Percentiles rank a stretch among this genome's conserved stretches.
Evolutionary conservation across 2,888 invertebrate species (phyloP).

Genomic region (Heliconius aoede): DNA sequence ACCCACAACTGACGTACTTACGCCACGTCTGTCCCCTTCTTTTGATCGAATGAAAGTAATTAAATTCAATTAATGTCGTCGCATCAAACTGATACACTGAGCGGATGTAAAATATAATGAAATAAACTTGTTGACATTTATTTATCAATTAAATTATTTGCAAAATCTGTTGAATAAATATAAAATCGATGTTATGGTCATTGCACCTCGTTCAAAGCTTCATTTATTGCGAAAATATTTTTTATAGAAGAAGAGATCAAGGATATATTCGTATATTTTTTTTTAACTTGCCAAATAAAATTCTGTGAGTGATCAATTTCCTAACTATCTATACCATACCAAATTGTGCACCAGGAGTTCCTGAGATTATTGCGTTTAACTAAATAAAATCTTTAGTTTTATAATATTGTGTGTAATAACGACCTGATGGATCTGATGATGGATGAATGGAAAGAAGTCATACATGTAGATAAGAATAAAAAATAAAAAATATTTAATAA

Average conservation of each 20-base stretch:
- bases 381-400: no score
- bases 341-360: no score
- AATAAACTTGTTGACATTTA: conserved; percentile 18
- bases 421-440: no score
- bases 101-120: background rate
- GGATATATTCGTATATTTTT: background rate
- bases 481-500: no score
- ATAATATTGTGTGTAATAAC: background rate
- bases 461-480: no score
- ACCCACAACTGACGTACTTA: background rate
- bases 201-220: background rate
- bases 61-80: background rate
- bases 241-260: background rate
- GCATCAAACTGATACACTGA: background rate
- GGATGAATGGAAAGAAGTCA: background rate
- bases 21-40: background rate
- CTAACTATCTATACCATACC: no score
- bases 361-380: no score
- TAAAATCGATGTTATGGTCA: background rate
- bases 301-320: no score
- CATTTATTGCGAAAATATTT: background rate
- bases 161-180: background rate
- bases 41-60: background rate
- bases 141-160: background rate
- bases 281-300: background rate